These are phyloP conservation scores for Chelonia mydas DNA, from an alignment of 2,797 vertebrate genomes.

Conservation along the genomic window DNA sequence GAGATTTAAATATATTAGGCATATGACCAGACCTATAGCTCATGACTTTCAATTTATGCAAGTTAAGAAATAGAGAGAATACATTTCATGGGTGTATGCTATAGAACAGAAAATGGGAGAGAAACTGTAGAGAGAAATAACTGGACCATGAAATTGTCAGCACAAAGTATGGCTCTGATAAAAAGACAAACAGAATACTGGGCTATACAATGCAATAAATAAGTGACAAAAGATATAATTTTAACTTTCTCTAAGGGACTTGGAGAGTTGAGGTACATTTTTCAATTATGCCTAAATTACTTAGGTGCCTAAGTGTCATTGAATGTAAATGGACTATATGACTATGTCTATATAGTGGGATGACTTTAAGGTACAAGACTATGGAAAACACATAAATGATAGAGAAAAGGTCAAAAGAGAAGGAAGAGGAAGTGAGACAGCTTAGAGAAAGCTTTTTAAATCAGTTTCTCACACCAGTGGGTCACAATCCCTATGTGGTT, in stretches of 20 bases:
- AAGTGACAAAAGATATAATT: not conserved
- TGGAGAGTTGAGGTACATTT: constrained; percentile 17
- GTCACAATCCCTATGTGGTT: not conserved
- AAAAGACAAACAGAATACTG: constrained; percentile 8
- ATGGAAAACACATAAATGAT: not conserved
- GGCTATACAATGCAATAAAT: not conserved
- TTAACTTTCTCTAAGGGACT: constrained; percentile 13
- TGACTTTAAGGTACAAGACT: not conserved
- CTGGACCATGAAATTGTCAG: not conserved
- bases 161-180: not conserved
- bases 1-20: not conserved
- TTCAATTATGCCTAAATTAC: constrained; percentile 15
- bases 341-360: not conserved
- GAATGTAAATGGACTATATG: not conserved
- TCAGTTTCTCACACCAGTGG: not conserved
- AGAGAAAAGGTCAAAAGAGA: not conserved
- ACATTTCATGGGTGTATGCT: not conserved
- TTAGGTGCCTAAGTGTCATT: not conserved
- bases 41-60: not conserved
- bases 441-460: not conserved
- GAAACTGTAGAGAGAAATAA: constrained; percentile 19
- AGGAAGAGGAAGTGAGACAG: not conserved
- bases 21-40: not conserved
- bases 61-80: constrained; percentile 27
- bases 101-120: not conserved